Conservation (phyloP, 1,140 invertebrate species). For the Leptopilina boulardi region DNA sequence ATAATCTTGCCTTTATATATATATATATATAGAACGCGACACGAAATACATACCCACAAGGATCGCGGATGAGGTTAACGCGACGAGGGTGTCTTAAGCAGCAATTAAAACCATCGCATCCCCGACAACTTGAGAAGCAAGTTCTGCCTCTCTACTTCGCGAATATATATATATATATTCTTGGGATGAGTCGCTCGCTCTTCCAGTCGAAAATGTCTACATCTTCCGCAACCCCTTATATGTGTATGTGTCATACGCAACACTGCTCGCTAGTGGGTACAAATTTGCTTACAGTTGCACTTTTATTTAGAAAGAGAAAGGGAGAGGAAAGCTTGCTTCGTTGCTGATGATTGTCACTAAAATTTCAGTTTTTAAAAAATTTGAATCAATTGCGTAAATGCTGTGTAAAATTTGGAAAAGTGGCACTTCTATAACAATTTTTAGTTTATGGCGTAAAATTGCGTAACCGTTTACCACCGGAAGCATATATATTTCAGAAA, state of each 20-base stretch:
- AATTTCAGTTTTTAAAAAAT: no score
- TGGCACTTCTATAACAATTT: no score
- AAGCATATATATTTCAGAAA: no score
- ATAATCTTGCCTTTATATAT: background rate
- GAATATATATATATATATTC: no score
- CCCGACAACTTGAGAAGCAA: conserved; percentile 61
- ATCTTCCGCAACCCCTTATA: conserved; percentile 48
- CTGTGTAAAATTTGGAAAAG: no score
- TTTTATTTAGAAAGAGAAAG: background rate
- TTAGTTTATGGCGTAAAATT: no score
- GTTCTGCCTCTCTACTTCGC: conserved; percentile 46
- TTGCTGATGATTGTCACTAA: background rate
- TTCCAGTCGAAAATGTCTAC: conserved; percentile 47
- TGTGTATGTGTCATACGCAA: conserved; percentile 45
- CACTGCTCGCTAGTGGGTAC: background rate
- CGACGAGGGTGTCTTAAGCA: conserved; percentile 63
- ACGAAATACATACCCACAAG: conserved; percentile 25
- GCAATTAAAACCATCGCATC: conserved; percentile 69
- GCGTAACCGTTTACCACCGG: no score
- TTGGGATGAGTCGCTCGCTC: conserved; percentile 36
- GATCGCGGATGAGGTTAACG: conserved; percentile 54
- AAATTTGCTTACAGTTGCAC: conserved; percentile 5
- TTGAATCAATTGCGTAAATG: no score
- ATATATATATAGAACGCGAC: background rate
- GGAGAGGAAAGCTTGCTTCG: no score